A percentile compares a stretch with the other conserved stretches of the same genome.
Evolutionary conservation across 2,797 vertebrate species (phyloP).

Genomic region (Anableps anableps): DNA sequence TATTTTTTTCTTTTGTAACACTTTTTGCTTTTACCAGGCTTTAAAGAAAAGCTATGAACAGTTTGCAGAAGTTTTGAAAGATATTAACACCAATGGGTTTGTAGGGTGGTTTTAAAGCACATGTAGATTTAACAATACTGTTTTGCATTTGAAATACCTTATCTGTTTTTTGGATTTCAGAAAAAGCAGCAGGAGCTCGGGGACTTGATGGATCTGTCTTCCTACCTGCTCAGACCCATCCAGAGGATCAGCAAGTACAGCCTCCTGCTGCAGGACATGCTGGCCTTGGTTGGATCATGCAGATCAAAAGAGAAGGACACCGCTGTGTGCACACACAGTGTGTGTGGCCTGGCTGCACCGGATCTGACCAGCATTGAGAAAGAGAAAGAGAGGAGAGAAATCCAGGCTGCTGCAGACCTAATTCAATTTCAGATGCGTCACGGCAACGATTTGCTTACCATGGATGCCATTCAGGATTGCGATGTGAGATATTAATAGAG

Average conservation of each 20-base stretch:
- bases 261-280: constrained; percentile 85
- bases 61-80: background rate
- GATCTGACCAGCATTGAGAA: constrained; percentile 65
- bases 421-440: constrained; percentile 87
- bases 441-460: constrained; percentile 86
- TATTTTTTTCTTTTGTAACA: background rate
- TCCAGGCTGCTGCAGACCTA: constrained; percentile 80
- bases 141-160: background rate
- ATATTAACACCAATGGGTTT: background rate
- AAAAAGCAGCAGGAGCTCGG: constrained; percentile 87
- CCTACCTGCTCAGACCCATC: constrained; percentile 78
- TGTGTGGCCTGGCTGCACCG: constrained; percentile 33
- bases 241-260: constrained; percentile 89
- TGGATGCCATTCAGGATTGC: constrained; percentile 86
- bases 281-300: constrained; percentile 63
- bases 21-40: background rate
- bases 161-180: constrained; percentile 56
- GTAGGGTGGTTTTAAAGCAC: background rate
- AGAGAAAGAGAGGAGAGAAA: constrained; percentile 78
- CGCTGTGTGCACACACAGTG: constrained; percentile 43
- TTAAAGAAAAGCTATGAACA: background rate
- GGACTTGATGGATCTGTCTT: constrained; percentile 87
- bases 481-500: constrained; percentile 73
- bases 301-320: constrained; percentile 50
- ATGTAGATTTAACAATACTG: background rate